Conservation (phyloP, 1,140 invertebrate genomes). For the Meloidogyne exigua region DNA sequence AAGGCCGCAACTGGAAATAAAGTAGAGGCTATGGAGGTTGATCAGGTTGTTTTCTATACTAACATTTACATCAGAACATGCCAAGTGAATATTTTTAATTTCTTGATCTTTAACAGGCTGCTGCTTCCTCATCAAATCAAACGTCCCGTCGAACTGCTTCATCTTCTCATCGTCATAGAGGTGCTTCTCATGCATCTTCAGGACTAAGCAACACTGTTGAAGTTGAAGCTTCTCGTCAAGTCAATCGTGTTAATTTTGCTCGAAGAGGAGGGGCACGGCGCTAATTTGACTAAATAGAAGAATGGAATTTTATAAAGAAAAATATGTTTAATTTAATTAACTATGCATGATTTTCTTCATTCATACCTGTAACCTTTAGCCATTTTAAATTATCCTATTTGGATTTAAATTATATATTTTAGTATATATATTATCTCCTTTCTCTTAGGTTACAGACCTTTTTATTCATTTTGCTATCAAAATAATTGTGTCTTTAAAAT, state of each 20-base stretch:
- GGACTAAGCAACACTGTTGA: neutral
- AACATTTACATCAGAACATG: neutral
- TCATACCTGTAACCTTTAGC: neutral
- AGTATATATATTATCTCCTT: neutral
- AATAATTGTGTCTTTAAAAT: neutral
- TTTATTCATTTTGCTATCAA: neutral
- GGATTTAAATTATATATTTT: neutral
- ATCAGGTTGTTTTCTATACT: neutral
- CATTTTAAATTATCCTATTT: neutral
- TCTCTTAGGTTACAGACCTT: too few species aligned
- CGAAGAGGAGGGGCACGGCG: neutral
- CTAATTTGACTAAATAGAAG: neutral
- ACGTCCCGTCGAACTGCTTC: neutral
- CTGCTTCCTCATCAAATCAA: neutral
- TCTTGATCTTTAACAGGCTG: neutral
- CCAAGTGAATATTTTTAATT: neutral
- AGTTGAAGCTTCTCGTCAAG: neutral
- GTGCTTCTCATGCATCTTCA: neutral
- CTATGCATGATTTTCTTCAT: neutral
- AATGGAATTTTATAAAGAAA: neutral
- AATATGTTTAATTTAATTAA: conserved; percentile 1
- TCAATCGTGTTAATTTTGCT: neutral
- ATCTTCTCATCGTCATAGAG: neutral
- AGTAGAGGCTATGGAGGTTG: conserved; percentile 15
- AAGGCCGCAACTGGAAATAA: neutral